phyloP scores from a whole-genome alignment of 2,113 vertebrate genomes.

The Alaudala cheleensis region DNA sequence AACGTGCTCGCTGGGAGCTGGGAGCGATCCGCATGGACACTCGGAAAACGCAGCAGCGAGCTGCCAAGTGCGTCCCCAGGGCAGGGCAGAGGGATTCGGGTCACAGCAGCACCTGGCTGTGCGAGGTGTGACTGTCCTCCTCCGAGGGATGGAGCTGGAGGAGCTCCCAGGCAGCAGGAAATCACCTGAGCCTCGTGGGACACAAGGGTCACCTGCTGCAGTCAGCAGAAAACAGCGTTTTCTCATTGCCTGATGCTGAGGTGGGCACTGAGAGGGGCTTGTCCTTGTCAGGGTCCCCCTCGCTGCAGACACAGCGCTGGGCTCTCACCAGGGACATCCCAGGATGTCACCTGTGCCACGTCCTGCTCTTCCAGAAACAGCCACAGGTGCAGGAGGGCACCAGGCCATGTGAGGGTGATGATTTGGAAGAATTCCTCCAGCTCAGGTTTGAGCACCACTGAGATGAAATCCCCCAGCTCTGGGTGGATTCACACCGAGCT shows the following conservation, averaged over 20 bases:
- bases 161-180: not conserved
- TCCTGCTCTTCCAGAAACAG: not conserved
- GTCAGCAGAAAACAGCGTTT: not conserved
- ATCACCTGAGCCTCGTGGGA: accelerated
- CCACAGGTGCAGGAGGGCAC: not conserved
- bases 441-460: not conserved
- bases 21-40: not conserved
- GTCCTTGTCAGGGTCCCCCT: not conserved
- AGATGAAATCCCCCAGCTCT: not conserved
- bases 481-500: not conserved
- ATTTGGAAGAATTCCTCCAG: not conserved
- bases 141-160: conserved; percentile 7
- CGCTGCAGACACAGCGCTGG: accelerated
- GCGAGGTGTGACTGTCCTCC: not conserved
- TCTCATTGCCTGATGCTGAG: not conserved
- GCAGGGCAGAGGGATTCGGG: not conserved
- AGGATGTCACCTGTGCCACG: not conserved
- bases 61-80: accelerated
- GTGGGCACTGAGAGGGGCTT: accelerated
- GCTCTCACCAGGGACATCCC: not conserved
- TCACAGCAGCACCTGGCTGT: not conserved
- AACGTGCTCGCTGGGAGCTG: not conserved
- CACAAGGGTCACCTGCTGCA: not conserved
- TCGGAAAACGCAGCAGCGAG: not conserved
- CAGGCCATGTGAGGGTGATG: accelerated